Evolutionary conservation across 2,797 vertebrate genomes (phyloP).

Genomic region (Lemur catta): DNA sequence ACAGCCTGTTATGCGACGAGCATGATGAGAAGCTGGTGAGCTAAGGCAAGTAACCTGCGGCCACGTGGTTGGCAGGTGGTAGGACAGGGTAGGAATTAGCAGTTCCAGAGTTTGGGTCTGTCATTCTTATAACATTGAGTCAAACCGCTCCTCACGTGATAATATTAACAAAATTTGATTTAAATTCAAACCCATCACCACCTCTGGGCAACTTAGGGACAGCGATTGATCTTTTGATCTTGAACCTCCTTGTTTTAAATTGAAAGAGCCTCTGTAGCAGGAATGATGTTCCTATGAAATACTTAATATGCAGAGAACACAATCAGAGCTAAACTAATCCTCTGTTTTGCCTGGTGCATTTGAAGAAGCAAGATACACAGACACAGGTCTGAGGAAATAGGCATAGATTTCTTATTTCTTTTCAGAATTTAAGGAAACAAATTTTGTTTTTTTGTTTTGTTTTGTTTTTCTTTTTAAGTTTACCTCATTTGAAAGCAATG

Average conservation of each 20-base stretch:
- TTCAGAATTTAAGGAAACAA: not conserved
- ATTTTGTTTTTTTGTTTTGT: not conserved
- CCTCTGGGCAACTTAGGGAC: not conserved
- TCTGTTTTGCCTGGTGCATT: not conserved
- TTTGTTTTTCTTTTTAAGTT: not conserved
- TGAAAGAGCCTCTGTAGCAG: not conserved
- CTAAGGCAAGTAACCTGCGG: not conserved
- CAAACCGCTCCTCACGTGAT: not conserved
- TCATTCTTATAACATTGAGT: not conserved
- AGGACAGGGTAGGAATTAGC: not conserved
- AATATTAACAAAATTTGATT: conserved; percentile 22
- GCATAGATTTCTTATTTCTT: not conserved
- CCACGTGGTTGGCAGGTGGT: not conserved
- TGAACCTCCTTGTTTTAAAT: conserved; percentile 48
- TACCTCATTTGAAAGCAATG: not conserved
- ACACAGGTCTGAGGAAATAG: not conserved
- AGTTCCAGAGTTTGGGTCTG: not conserved
- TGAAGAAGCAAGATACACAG: not conserved
- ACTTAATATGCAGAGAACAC: not conserved
- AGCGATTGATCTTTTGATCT: conserved; percentile 25
- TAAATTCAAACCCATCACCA: conserved; percentile 48
- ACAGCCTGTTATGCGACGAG: not conserved
- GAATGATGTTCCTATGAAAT: not conserved
- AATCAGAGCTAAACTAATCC: not conserved
- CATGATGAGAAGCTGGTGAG: not conserved